Conservation (phyloP, 2,888 invertebrate species). For the Plemyria rubiginata region DNA sequence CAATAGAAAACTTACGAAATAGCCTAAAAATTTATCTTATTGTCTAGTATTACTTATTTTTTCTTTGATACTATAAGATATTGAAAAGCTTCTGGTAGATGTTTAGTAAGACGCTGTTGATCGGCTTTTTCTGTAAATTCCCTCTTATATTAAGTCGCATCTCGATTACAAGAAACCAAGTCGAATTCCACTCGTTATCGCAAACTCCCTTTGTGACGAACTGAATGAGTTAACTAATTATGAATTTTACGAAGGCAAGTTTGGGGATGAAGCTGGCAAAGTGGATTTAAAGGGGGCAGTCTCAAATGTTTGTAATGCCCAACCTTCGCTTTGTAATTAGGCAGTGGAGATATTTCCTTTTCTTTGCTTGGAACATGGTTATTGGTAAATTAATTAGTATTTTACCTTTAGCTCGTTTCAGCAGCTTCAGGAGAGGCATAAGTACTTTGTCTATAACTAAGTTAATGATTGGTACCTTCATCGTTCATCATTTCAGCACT, state of each 20-base stretch:
- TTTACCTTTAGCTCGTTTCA: constrained; percentile 3
- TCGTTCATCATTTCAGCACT: too few species aligned
- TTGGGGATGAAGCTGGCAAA: constrained; percentile 36
- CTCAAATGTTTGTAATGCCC: constrained; percentile 36
- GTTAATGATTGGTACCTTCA: too few species aligned
- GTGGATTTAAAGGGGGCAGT: constrained; percentile 34
- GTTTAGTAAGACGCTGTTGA: background rate
- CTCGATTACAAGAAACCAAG: constrained; percentile 44
- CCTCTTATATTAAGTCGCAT: constrained; percentile 35
- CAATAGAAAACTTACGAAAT: background rate
- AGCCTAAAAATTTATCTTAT: too few species aligned
- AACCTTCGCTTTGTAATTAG: constrained; percentile 37
- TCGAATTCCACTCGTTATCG: constrained; percentile 50
- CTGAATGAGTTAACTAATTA: constrained; percentile 58
- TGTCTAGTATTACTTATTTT: too few species aligned
- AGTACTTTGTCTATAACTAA: too few species aligned
- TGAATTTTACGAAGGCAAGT: constrained; percentile 53
- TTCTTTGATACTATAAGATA: too few species aligned
- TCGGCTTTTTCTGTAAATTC: constrained; percentile 25
- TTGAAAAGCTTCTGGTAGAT: too few species aligned
- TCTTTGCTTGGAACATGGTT: constrained; percentile 19
- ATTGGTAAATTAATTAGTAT: constrained; percentile 15
- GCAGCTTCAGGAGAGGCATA: background rate
- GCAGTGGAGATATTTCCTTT: constrained; percentile 21
- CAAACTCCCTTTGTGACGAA: constrained; percentile 57